Evolutionary conservation across 2,888 invertebrate species (phyloP), one percentile per base, ranked within the genome.

Genomic region (Meiosimyza decipiens): DNA sequence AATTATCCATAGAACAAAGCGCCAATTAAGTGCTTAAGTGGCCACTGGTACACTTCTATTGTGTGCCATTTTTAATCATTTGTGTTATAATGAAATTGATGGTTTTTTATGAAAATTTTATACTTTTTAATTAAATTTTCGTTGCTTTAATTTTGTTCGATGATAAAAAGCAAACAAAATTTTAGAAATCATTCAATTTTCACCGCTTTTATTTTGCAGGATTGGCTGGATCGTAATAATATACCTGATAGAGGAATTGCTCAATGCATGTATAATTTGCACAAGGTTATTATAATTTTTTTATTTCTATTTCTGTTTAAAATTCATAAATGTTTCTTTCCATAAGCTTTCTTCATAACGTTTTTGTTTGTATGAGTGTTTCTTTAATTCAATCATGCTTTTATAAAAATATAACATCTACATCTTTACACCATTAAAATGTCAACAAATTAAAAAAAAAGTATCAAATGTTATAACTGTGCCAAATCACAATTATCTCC

Each of bases 181-280:
- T 40, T 1, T 40, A 40, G 40, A 40, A 28, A 22, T 66, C n/a
- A 6, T 66, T 28, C 15, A 33, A 33, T 33, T 60, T 50, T 72
- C 64, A 70, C 51, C 40, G 33, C 74, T 78, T 79, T 77, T 81
- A 83, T 82, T 84, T 80, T 83, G 79, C 87, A 87, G 86, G 86
- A 87, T 85, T 87, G 86, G 86, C 86, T 87, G 85, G 86, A 86
- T 84, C 82, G 82, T 79, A 83, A 85, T 83, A 84, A 85, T 75
- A 85, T 86, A 84, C 85, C 86, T 79, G 86, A 86, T 82, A 84
- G 79, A 80, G 85, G 87, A 84, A 82, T 87, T 83, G 82, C 85
- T 82, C 83, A 85, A 83, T 86, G 87, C 86, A 86, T 86, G 85
- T 86, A 85, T 86, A 85, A 84, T 84, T 85, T 86, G 84, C 85